Conservation (phyloP, 2,888 invertebrate species). For the Metacarcinus magister region DNA sequence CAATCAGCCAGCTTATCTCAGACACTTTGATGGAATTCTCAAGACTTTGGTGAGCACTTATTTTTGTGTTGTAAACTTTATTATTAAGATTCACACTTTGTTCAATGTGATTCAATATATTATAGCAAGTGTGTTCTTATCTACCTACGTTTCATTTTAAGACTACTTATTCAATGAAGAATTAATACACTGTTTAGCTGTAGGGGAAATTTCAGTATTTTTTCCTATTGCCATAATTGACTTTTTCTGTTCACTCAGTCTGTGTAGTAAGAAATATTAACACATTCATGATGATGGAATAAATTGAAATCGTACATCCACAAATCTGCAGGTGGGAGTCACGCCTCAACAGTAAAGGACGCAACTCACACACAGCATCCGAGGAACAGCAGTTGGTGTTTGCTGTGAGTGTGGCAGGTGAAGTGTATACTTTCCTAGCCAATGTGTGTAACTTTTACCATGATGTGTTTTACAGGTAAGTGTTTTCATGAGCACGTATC, state of each 20-base stretch:
- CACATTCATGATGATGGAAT: not conserved
- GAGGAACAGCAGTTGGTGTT: slow-evolving; percentile 69
- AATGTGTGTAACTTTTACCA: slow-evolving; percentile 75
- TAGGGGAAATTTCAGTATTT: not conserved
- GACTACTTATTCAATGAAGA: not conserved
- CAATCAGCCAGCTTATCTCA: slow-evolving; percentile 45
- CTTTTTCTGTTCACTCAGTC: not conserved
- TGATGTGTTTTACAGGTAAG: slow-evolving; percentile 71
- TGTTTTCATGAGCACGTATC: not conserved
- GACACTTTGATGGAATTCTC: slow-evolving; percentile 55
- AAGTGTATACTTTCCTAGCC: slow-evolving; percentile 66
- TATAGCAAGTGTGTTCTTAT: too few relatives aligned
- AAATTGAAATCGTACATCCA: not conserved
- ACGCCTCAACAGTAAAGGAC: slow-evolving; percentile 52
- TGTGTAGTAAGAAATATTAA: not conserved
- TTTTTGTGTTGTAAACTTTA: not conserved
- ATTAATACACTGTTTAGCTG: not conserved
- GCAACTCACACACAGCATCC: slow-evolving; percentile 22
- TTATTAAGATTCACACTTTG: not conserved
- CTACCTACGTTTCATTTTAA: not conserved
- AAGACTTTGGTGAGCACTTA: slow-evolving; percentile 56
- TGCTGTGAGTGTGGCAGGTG: slow-evolving; percentile 65
- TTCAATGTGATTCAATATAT: not conserved
- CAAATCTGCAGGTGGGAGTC: slow-evolving; percentile 68
- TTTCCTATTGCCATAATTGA: not conserved